A percentile compares a stretch with the other conserved stretches of the same genome.
These are phyloP conservation scores for Campylomormyrus tamandua DNA, from an alignment of 2,113 vertebrate genomes.

Conservation along the genomic window DNA sequence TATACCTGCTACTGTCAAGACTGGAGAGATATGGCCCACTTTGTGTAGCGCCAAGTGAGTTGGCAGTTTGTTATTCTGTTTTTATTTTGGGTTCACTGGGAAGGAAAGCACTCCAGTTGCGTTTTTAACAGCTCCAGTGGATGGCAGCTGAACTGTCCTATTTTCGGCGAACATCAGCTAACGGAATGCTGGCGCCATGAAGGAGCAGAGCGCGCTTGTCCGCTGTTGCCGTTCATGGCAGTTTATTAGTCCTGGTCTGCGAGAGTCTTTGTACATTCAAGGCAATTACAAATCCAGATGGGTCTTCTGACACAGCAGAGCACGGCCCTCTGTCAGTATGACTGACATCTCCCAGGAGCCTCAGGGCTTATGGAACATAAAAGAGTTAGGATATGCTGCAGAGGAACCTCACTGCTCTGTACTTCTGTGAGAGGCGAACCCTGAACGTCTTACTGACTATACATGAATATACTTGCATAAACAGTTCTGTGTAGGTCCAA, in stretches of 20 bases:
- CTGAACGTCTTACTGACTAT: not conserved
- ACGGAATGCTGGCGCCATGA: not conserved
- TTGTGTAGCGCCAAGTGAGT: not conserved
- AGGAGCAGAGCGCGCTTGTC: not conserved
- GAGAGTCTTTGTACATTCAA: not conserved
- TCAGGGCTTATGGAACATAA: not conserved
- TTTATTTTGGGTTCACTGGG: not conserved
- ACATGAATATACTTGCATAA: too few species aligned
- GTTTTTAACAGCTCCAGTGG: not conserved
- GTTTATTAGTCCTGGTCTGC: not conserved
- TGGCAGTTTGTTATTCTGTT: not conserved
- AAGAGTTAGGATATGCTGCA: not conserved
- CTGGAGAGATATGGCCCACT: not conserved
- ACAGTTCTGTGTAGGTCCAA: not conserved
- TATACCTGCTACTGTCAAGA: not conserved
- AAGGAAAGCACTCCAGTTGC: not conserved
- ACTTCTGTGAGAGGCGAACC: not conserved
- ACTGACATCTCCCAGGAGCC: not conserved
- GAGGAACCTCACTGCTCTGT: not conserved
- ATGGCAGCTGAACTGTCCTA: not conserved
- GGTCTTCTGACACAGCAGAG: not conserved
- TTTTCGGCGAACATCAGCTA: not conserved
- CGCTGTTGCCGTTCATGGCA: not conserved
- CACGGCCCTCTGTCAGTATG: not conserved
- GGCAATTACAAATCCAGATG: slow-evolving; percentile 1